Conservation (phyloP, 2,797 vertebrate species). For the Thunnus albacares region DNA sequence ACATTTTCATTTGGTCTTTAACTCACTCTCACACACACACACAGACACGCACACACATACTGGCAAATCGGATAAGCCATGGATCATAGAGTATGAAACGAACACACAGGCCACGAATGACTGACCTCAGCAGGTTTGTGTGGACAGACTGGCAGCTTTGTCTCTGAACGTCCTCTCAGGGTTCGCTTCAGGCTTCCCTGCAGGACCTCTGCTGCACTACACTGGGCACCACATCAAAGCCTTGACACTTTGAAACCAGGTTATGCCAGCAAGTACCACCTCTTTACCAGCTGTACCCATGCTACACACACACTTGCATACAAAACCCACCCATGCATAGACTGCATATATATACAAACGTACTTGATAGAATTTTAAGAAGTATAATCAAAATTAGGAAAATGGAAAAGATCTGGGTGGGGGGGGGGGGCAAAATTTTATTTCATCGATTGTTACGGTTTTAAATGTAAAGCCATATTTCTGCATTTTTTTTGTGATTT, state of each 20-base stretch:
- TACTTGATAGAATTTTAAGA: conserved; percentile 68
- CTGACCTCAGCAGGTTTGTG: conserved; percentile 76
- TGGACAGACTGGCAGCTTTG: conserved; percentile 78
- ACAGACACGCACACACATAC: conserved; percentile 36
- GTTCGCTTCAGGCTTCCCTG: conserved; percentile 61
- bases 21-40: conserved; percentile 41
- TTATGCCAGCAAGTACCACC: conserved; percentile 82
- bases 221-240: conserved; percentile 78
- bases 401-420: conserved; percentile 52
- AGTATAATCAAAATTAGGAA: conserved; percentile 64
- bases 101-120: conserved; percentile 67
- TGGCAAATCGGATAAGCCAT: conserved; percentile 66
- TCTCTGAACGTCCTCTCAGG: conserved; percentile 69
- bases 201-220: conserved; percentile 78
- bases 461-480: conserved; percentile 88
- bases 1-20: conserved; percentile 76
- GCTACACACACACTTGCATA: conserved; percentile 59
- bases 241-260: conserved; percentile 82
- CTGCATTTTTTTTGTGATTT: conserved; percentile 65
- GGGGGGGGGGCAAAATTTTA: conserved; percentile 47
- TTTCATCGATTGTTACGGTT: conserved; percentile 82
- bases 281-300: conserved; percentile 83
- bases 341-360: conserved; percentile 58
- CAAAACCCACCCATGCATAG: conserved; percentile 60
- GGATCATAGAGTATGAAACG: conserved; percentile 63